These are phyloP conservation scores for Orthosia gracilis DNA, from an alignment of 2,888 invertebrate species.

Conservation along the genomic window DNA sequence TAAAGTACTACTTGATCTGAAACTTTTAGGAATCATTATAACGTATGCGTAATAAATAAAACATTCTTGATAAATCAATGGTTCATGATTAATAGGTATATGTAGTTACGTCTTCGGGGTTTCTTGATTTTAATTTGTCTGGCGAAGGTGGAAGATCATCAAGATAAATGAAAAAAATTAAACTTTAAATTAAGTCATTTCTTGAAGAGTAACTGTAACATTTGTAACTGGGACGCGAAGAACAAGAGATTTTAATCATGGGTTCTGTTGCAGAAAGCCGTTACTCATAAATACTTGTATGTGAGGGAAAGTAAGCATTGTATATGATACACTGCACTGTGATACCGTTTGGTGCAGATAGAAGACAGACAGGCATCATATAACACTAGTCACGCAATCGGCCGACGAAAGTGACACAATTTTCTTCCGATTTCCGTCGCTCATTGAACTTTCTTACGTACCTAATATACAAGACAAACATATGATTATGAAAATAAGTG, in stretches of 20 bases:
- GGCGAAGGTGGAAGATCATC: not conserved
- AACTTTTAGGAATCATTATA: not conserved
- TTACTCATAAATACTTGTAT: constrained; percentile 31
- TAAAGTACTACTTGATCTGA: not conserved
- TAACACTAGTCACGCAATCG: constrained; percentile 43
- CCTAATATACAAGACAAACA: constrained; percentile 43
- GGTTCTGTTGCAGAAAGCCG: constrained; percentile 26
- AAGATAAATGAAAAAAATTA: not conserved
- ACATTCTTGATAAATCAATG: not conserved
- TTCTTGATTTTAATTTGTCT: too few species aligned
- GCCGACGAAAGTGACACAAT: constrained; percentile 51
- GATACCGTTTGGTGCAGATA: constrained; percentile 31
- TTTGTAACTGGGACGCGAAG: constrained; percentile 22
- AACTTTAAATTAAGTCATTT: not conserved
- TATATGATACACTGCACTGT: constrained; percentile 31
- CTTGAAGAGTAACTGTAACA: not conserved
- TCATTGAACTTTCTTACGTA: constrained; percentile 39
- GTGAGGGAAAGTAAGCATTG: constrained; percentile 57
- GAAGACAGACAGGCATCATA: constrained; percentile 17
- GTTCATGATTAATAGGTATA: not conserved
- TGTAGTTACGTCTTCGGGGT: too few species aligned
- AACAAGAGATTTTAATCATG: constrained; percentile 41
- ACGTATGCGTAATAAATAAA: not conserved
- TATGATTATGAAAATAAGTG: constrained; percentile 25
- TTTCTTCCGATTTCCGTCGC: constrained; percentile 39